Percentiles rank a stretch among this genome's conserved stretches.
Conservation (phyloP, 2,797 vertebrate species). For the Sciaenops ocellatus region DNA sequence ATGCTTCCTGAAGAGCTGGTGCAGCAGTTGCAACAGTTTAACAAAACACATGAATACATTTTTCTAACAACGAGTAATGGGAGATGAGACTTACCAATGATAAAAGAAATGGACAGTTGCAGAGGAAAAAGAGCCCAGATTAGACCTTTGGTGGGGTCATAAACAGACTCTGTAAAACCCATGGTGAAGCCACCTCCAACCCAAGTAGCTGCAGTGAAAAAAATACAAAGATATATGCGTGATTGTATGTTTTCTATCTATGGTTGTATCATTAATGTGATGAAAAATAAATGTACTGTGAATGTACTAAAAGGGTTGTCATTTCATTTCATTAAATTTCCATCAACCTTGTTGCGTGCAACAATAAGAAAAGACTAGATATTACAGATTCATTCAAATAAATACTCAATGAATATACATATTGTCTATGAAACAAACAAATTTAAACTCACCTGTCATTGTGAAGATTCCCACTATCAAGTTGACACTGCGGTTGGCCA, state of each 20-base stretch:
- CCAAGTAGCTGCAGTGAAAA: constrained; percentile 70
- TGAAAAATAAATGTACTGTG: background rate
- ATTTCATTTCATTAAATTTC: no score
- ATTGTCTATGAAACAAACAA: no score
- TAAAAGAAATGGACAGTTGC: constrained; percentile 46
- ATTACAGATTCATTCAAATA: no score
- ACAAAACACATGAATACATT: no score
- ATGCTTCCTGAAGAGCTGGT: no score
- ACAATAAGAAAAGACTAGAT: no score
- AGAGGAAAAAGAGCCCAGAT: constrained; percentile 65
- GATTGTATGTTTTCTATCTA: no score
- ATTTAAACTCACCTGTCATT: constrained; percentile 28
- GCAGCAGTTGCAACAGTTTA: no score
- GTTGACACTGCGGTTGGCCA: constrained; percentile 24
- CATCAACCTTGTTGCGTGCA: no score
- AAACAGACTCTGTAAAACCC: constrained; percentile 75
- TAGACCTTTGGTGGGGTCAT: constrained; percentile 75
- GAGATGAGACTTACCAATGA: constrained; percentile 69
- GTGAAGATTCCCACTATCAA: constrained; percentile 40
- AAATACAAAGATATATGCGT: background rate
- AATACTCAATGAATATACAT: no score
- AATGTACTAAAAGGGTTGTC: no score
- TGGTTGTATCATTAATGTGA: background rate
- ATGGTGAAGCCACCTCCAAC: constrained; percentile 81
- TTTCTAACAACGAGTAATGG: no score